These are phyloP conservation scores for Anthopleura xanthogrammica DNA, from an alignment of 92 coral and sea anemone genomes.

Conservation along the genomic window DNA sequence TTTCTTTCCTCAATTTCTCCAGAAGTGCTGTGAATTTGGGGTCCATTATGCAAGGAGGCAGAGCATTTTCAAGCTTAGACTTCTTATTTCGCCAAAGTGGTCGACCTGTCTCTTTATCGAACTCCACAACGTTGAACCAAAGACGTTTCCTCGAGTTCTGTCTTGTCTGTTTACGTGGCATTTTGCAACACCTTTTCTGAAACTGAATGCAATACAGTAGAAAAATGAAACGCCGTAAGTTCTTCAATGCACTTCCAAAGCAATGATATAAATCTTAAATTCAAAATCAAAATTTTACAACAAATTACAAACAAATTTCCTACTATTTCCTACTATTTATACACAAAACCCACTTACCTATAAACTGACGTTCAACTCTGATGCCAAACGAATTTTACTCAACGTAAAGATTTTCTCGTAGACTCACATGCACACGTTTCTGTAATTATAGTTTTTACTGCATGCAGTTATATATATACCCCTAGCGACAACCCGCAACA, in stretches of 20 bases:
- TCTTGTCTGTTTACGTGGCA: slow-evolving; percentile 31
- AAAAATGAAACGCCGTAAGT: not conserved
- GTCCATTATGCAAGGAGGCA: slow-evolving; percentile 28
- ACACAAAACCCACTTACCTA: not conserved
- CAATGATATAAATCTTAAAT: too few relatives aligned
- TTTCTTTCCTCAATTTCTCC: slow-evolving; percentile 29
- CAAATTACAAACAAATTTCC: too few relatives aligned
- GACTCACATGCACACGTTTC: not conserved
- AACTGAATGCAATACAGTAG: not conserved
- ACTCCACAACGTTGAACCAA: slow-evolving; percentile 38
- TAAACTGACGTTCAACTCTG: not conserved
- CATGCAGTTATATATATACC: not conserved
- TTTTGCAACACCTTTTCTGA: not conserved
- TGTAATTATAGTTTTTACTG: too few relatives aligned
- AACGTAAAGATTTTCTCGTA: not conserved
- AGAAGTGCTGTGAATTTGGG: slow-evolving; percentile 24
- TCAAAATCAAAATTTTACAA: too few relatives aligned
- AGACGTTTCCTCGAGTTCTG: slow-evolving; percentile 29
- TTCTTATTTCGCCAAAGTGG: slow-evolving; percentile 39
- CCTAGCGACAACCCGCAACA: not conserved
- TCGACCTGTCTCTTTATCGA: slow-evolving; percentile 33
- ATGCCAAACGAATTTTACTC: not conserved
- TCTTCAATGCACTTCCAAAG: too few relatives aligned
- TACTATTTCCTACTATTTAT: too few relatives aligned
- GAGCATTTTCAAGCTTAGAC: slow-evolving; percentile 7